A percentile compares a stretch with the other conserved stretches of the same genome.
phyloP scores from a whole-genome alignment of 2,888 invertebrate genomes.

The Diadromus collaris region DNA sequence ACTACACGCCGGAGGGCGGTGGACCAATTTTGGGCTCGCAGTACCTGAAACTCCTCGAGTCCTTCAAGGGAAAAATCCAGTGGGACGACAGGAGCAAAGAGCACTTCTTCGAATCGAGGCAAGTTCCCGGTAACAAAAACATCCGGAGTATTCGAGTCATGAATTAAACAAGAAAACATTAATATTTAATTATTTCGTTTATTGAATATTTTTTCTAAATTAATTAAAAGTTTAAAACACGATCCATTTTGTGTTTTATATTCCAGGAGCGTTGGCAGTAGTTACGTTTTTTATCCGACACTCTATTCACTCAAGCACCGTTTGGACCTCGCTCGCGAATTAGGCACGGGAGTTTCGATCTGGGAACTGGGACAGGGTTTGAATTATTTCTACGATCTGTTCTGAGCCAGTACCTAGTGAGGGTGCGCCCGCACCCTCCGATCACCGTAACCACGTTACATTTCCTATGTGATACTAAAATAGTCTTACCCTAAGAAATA shows the following conservation, averaged over 20 bases:
- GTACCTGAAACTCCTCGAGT: constrained; percentile 88
- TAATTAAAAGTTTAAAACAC: too few relatives aligned
- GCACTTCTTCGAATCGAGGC: constrained; percentile 93
- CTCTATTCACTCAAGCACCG: constrained; percentile 91
- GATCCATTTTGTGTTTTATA: not conserved
- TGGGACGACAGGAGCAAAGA: constrained; percentile 91
- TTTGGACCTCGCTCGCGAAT: constrained; percentile 88
- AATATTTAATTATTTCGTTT: too few relatives aligned
- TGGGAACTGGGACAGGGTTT: constrained; percentile 99
- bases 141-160: too few relatives aligned
- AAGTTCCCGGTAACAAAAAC: constrained; percentile 75
- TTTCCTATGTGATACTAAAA: constrained; percentile 56
- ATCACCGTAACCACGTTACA: constrained; percentile 25
- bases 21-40: constrained; percentile 90
- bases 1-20: constrained; percentile 91
- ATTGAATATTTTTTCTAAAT: too few relatives aligned
- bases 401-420: constrained; percentile 81
- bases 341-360: constrained; percentile 93
- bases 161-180: too few relatives aligned
- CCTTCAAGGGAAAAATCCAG: constrained; percentile 88
- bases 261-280: constrained; percentile 85
- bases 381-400: constrained; percentile 95
- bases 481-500: constrained; percentile 40
- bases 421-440: not conserved
- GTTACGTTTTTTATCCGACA: constrained; percentile 94